A percentile compares a stretch with the other conserved stretches of the same genome.
These are phyloP conservation scores for Lamproptera curius DNA, from an alignment of 2,888 invertebrate genomes.

Conservation along the genomic window DNA sequence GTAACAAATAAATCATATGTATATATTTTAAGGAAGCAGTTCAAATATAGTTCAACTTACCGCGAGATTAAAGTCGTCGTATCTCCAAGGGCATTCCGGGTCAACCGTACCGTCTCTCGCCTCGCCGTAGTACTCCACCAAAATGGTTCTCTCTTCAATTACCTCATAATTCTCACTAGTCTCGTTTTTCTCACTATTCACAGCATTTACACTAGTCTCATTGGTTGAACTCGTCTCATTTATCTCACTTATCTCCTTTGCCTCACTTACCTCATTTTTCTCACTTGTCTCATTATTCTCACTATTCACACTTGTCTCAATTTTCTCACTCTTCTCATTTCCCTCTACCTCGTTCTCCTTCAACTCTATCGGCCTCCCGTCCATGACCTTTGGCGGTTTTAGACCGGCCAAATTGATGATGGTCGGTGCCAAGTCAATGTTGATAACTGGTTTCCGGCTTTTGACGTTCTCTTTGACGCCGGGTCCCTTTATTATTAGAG, in stretches of 20 bases:
- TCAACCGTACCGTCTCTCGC: constrained; percentile 76
- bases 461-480: constrained; percentile 68
- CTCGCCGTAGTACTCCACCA: constrained; percentile 92
- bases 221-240: too few relatives aligned
- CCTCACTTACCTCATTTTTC: too few relatives aligned
- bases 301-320: too few relatives aligned
- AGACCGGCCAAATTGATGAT: constrained; percentile 85
- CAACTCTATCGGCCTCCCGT: constrained; percentile 71
- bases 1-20: too few relatives aligned
- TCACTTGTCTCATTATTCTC: neutral
- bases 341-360: constrained; percentile 8
- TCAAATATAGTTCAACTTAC: too few relatives aligned
- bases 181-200: too few relatives aligned
- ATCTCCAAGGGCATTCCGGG: constrained; percentile 81
- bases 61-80: constrained; percentile 73
- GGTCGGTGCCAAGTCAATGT: constrained; percentile 92
- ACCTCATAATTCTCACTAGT: too few relatives aligned
- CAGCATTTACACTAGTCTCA: too few relatives aligned
- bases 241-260: constrained; percentile 20
- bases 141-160: constrained; percentile 69
- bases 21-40: too few relatives aligned
- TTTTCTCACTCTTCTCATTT: too few relatives aligned
- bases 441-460: constrained; percentile 79
- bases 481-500: constrained; percentile 89
- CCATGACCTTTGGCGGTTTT: constrained; percentile 71